Evolutionary conservation across 2,113 vertebrate species (phyloP).

Genomic region (Mesocricetus auratus): DNA sequence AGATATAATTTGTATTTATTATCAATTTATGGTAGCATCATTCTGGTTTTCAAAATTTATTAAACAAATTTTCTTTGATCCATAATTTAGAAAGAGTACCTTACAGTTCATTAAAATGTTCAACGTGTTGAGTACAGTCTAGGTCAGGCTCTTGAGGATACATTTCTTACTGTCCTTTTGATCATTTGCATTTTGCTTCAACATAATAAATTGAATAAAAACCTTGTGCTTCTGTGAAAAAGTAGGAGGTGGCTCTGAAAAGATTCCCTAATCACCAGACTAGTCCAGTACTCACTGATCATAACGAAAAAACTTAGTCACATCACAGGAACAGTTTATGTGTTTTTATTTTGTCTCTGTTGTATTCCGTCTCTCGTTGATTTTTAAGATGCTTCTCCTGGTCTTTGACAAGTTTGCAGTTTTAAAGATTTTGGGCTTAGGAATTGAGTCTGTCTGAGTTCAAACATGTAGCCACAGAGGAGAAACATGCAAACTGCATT

Average conservation of each 20-base stretch:
- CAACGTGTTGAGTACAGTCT: not conserved
- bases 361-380: not conserved
- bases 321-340: conserved; percentile 42
- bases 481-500: conserved; percentile 2
- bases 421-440: conserved; percentile 6
- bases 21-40: conserved; percentile 13
- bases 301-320: not conserved
- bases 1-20: conserved; percentile 19
- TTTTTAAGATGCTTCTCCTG: conserved; percentile 49
- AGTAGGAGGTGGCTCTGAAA: conserved; percentile 10
- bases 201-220: conserved; percentile 50
- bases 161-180: conserved; percentile 29
- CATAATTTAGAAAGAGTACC: not conserved
- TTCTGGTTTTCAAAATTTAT: conserved; percentile 53
- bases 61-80: not conserved
- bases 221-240: not conserved
- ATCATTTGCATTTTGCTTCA: conserved; percentile 61
- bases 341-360: conserved; percentile 65
- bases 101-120: not conserved
- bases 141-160: not conserved
- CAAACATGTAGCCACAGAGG: conserved; percentile 14
- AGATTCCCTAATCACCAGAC: conserved; percentile 1
- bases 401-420: conserved; percentile 7
- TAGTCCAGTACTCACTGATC: not conserved
- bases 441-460: conserved; percentile 29